A percentile compares a stretch with the other conserved stretches of the same genome.
These are phyloP conservation scores for Mycalesis mineus DNA, from an alignment of 2,888 invertebrate genomes.

Conservation along the genomic window DNA sequence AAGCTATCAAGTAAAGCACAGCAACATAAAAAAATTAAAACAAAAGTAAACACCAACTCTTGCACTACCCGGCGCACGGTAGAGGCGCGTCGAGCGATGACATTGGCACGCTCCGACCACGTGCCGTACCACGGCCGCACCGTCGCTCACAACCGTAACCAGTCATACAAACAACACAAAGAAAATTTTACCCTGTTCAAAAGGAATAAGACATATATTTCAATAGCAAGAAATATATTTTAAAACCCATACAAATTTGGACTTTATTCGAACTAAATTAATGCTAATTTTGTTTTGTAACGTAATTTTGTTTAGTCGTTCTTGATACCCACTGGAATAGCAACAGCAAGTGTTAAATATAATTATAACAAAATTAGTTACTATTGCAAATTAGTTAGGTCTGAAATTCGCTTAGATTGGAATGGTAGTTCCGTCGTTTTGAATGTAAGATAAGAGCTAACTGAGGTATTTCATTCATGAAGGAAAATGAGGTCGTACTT, in stretches of 20 bases:
- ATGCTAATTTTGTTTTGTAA: background rate
- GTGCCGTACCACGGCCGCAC: conserved; percentile 21
- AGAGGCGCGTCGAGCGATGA: conserved; percentile 21
- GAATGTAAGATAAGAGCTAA: background rate
- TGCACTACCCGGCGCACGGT: background rate
- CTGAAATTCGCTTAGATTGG: background rate
- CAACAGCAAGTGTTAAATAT: background rate
- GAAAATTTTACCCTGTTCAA: background rate
- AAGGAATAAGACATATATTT: background rate
- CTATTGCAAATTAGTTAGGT: background rate
- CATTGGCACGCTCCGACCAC: conserved; percentile 30
- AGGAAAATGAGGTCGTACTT: conserved; percentile 30
- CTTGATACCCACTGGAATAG: background rate
- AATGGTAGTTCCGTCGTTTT: conserved; percentile 2
- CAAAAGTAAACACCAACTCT: background rate
- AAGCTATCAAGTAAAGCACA: no score
- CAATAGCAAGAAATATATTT: background rate
- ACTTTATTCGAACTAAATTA: background rate
- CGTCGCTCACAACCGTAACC: conserved; percentile 4
- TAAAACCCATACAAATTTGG: background rate
- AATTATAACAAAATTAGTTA: background rate
- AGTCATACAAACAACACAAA: background rate
- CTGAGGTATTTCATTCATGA: conserved; percentile 33
- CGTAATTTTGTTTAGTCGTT: background rate
- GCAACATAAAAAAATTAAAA: no score